Evolutionary conservation across 2,797 vertebrate genomes (phyloP), one percentile per base, ranked within the genome.

Genomic region (Takifugu ocellatus): DNA sequence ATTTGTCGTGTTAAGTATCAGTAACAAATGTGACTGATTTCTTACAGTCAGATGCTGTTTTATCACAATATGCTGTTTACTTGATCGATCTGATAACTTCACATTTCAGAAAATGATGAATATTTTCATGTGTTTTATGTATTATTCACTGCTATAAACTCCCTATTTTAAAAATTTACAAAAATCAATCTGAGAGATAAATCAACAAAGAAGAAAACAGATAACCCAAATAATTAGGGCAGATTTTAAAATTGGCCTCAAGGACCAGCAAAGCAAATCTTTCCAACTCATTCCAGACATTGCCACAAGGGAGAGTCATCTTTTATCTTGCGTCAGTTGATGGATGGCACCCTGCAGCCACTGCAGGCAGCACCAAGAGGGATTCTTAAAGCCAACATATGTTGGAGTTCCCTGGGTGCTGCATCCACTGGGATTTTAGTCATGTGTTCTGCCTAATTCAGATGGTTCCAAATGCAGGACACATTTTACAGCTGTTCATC

Each of bases 321-420:
- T 21, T 25, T 7, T 33, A 7, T 58, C 52, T 58, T 1, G 12
- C 53, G 61, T 62, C 47, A 54, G 31, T 58, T 68, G 72, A 82
- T 77, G 63, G 53, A 72, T 79, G 61, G 69, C 46, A 65, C 50
- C 65, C 70, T 68, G 51, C 27, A 44, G 66, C 69, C 49, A 63
- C 58, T 31, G 31, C 36, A 39, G 11, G 15, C 31, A 56, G 51
- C 50, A 48, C n/a, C 27, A 29, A 21, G 65, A 71, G 59, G 54
- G 54, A 44, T 54, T 62, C 15, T 60, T 63, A 25, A 47, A 62
- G 50, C 49, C 63, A 49, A 49, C 53, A 39, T 48, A 61, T 58
- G 44, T 61, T 51, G 36, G 29, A 43, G 24, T 64, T 54, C 5
- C 49, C 49, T 36, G 51, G 39, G 56, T 59, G 56, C 63, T 51